phyloP scores from a whole-genome alignment of 2,113 vertebrate genomes.

The Synodontis membranacea region DNA sequence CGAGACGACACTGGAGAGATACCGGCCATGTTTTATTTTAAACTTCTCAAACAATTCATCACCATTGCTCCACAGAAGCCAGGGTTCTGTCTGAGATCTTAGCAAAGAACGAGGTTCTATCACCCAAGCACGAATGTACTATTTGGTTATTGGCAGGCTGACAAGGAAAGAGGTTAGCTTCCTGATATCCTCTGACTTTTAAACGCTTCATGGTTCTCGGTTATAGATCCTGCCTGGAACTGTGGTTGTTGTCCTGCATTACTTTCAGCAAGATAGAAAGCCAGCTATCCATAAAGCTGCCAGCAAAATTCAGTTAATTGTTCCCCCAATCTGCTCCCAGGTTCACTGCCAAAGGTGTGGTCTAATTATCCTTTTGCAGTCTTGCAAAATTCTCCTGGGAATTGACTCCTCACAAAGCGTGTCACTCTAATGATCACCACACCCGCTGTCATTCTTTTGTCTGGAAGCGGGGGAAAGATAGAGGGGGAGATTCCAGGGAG shows the following conservation, averaged over 20 bases:
- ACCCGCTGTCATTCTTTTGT: conserved; percentile 42
- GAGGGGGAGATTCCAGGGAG: not conserved
- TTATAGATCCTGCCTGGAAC: not conserved
- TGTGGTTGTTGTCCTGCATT: not conserved
- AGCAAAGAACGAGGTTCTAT: not conserved
- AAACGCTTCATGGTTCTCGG: not conserved
- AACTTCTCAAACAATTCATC: not conserved
- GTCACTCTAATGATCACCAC: conserved; percentile 43
- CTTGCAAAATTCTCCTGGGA: conserved; percentile 12
- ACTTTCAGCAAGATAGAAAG: not conserved
- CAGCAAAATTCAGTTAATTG: not conserved
- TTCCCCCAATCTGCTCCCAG: not conserved
- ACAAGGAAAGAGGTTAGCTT: not conserved
- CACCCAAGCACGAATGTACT: not conserved
- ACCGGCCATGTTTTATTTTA: not conserved
- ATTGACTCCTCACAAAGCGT: conserved; percentile 14
- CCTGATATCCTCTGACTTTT: not conserved
- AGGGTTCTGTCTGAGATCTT: not conserved
- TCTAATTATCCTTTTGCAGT: conserved; percentile 9
- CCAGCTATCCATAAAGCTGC: not conserved
- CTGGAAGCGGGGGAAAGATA: not conserved
- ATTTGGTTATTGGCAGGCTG: not conserved
- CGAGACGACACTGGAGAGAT: not conserved
- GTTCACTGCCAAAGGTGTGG: conserved; percentile 1
- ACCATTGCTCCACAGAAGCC: not conserved